Base-by-base conservation (phyloP, 2,888 invertebrate genomes). In the Schizaphis graminum region DNA sequence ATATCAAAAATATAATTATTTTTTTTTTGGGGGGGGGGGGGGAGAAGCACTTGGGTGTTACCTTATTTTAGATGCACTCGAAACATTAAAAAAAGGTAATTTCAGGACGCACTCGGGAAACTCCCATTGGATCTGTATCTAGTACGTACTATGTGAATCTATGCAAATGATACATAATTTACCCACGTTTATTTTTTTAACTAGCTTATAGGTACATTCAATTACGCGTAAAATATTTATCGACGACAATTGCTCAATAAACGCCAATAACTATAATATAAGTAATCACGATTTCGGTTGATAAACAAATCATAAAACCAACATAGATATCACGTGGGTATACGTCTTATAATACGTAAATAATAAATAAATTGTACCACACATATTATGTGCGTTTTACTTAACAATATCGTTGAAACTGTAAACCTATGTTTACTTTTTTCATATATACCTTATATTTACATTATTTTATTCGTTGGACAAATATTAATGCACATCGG, bases 401-500 rank as follows among this genome's bases (percentile, higher is more conserved):
- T 77, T 21, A 3, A 77, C 35, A 35, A 35, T 77, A 35, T 35
- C n/a, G 0, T 35, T 24, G 77, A 77, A 77, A 77, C 21, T 35
- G 21, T 77, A 77, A 8, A 77, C 8, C 35, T 21, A 77, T 77
- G 77, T 77, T 77, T 77, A 35, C 35, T 77, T 77, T 77, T 77
- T 77, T 53, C 53, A 24, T 35, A 24, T 35, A 47, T 47, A 11
- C 21, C 24, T 24, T 53, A 87, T 87, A 87, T 21, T 21, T 56
- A 13, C 56, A 16, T 24, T 57, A 56, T 53, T 89, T 89, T 56
- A 89, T 89, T 89, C 26, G 57, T 89, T 7, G 41, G 26, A 56
- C 56, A 89, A 89, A 56, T 89, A 89, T 56, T 56, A 89, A 56
- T 56, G 77, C 21, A 35, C 77, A 89, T 41, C 13, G 13, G 56